A percentile compares a stretch with the other conserved stretches of the same genome.
Evolutionary conservation across 2,888 invertebrate species (phyloP).

Genomic region (Brachyopa scutellaris): DNA sequence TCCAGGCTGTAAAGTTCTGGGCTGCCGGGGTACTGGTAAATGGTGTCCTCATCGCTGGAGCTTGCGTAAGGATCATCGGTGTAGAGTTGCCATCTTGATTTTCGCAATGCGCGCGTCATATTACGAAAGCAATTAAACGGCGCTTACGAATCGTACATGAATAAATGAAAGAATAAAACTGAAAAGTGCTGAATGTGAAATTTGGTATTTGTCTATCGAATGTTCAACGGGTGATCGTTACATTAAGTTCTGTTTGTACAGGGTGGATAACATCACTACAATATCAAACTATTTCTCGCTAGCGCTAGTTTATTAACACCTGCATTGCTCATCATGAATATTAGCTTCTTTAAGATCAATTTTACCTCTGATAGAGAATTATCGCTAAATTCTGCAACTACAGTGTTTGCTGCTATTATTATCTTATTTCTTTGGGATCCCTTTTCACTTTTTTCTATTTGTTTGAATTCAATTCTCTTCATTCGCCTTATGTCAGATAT

Average conservation of each 20-base stretch:
- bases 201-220: no score
- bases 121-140: no score
- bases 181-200: no score
- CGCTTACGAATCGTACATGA: no score
- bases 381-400: not conserved
- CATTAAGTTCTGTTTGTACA: no score
- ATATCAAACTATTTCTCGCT: no score
- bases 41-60: not conserved
- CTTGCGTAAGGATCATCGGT: not conserved
- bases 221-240: no score
- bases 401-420: not conserved
- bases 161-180: no score
- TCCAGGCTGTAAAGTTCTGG: not conserved
- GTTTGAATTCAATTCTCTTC: conserved; percentile 7
- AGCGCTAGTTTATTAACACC: no score
- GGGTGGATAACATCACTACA: no score
- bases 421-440: not conserved
- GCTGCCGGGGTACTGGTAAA: not conserved
- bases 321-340: not conserved
- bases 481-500: conserved; percentile 19
- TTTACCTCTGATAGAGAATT: no score
- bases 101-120: no score
- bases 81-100: not conserved
- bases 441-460: not conserved
- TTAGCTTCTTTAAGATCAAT: not conserved